phyloP scores from a whole-genome alignment of 2,888 invertebrate genomes.

The Spodoptera picta region DNA sequence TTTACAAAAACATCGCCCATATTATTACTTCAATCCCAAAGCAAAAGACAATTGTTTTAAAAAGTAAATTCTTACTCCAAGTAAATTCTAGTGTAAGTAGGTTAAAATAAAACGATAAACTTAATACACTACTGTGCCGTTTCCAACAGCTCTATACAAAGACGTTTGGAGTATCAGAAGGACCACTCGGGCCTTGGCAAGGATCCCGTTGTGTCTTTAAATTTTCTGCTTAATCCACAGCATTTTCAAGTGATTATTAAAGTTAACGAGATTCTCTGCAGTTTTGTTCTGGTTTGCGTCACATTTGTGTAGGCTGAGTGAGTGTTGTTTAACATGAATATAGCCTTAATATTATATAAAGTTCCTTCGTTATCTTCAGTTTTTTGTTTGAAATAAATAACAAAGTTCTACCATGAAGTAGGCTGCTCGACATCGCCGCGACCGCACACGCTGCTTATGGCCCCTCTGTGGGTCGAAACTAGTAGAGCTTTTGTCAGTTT shows the following conservation, averaged over 20 bases:
- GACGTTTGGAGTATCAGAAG: constrained; percentile 65
- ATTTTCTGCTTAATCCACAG: constrained; percentile 80
- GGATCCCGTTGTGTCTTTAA: constrained; percentile 85
- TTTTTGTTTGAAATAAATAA: no score
- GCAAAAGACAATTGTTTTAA: not conserved
- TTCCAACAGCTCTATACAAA: constrained; percentile 60
- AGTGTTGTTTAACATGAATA: not conserved
- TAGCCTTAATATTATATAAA: no score
- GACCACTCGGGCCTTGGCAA: constrained; percentile 82
- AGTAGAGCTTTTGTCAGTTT: no score
- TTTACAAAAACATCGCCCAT: no score
- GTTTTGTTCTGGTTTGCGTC: constrained; percentile 44
- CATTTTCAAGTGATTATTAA: constrained; percentile 81
- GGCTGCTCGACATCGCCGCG: no score
- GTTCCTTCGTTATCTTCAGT: no score
- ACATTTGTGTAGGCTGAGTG: constrained; percentile 20
- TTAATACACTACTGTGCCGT: constrained; percentile 66
- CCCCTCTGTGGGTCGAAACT: no score
- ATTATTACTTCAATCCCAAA: no score
- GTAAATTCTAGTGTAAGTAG: constrained; percentile 48
- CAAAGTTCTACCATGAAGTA: no score
- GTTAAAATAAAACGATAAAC: constrained; percentile 69
- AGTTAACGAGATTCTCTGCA: constrained; percentile 74
- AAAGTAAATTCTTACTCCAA: constrained; percentile 24
- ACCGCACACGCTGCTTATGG: no score